Base-by-base conservation (phyloP, 2,113 vertebrate species). In the Puma concolor region DNA sequence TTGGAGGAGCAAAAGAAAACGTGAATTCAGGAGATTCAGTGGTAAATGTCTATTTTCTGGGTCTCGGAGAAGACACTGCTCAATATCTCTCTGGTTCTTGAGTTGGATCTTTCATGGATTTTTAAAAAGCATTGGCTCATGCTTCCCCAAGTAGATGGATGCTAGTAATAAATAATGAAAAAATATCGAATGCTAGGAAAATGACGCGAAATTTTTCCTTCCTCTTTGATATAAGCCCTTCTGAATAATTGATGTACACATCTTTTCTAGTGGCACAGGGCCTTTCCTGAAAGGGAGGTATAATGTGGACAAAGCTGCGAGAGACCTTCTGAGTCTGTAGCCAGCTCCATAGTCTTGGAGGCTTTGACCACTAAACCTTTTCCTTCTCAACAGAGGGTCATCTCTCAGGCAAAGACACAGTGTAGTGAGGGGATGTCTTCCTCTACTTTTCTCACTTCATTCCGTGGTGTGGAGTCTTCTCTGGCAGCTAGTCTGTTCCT, bases 401-500 rank as follows among this genome's bases (percentile, higher is more conserved):
- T 1, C 13, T 71, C n/a, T 16, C 1, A 31, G 2, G 1, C n/a
- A 36, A 87, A 94, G 82, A 63, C 19, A 7, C 4, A 14, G n/a
- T 7, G 2, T 36, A 31, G 16, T 38, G 5, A 60, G 23, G 12
- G 17, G 74, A 5, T 33, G 29, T 60, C 31, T 92, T 77, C 94
- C 88, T 72, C 94, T 0, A 0, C 50, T 41, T 33, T 50, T 95
- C 64, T 85, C 44, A 48, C 36, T 2, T 0, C 31, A 41, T 1
- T 4, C 29, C 5, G 2, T 52, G 79, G 33, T 54, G n/a, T 80
- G 29, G 69, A 98, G 60, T 4, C 14, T 89, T 89, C 31, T 50
- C 81, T 96, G 97, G 95, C 97, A 98, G 97, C 93, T 95, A 96
- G 76, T 91, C 79, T 12, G 3, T 60, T 83, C 29, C 93, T 98